phyloP scores from a whole-genome alignment of 2,797 vertebrate genomes.

The Acipenser ruthenus region DNA sequence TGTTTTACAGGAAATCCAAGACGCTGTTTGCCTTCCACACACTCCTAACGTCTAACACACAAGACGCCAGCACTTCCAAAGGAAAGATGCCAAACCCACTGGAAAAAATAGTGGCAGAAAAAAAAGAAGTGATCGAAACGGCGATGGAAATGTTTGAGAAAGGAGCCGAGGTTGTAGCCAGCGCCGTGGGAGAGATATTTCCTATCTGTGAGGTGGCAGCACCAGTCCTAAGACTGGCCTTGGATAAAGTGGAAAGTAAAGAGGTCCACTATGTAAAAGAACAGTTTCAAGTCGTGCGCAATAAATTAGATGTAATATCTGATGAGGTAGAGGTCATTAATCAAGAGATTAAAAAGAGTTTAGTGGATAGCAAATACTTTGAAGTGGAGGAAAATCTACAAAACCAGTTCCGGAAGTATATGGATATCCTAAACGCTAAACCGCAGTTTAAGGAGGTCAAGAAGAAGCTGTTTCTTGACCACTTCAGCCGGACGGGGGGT shows the following conservation, averaged over 20 bases:
- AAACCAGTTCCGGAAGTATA: constrained; percentile 65
- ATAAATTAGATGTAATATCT: constrained; percentile 57
- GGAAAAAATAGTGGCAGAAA: constrained; percentile 57
- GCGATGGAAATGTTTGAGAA: constrained; percentile 61
- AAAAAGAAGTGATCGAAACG: constrained; percentile 63
- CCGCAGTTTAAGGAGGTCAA: constrained; percentile 57
- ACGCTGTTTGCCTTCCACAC: too few species aligned
- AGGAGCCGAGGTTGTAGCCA: constrained; percentile 62
- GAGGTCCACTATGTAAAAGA: constrained; percentile 66
- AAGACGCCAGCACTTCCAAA: too few species aligned
- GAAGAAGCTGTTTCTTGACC: constrained; percentile 55
- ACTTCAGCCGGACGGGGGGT: constrained; percentile 55
- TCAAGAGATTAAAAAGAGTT: constrained; percentile 53
- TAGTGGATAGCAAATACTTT: constrained; percentile 56
- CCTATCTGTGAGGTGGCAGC: constrained; percentile 60
- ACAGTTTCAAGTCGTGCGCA: constrained; percentile 54
- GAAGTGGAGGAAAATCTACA: constrained; percentile 59
- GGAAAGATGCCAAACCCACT: constrained; percentile 43
- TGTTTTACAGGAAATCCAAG: too few species aligned
- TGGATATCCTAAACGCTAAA: constrained; percentile 62
- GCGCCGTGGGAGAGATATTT: constrained; percentile 56
- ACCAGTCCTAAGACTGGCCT: constrained; percentile 53
- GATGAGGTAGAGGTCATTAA: constrained; percentile 57
- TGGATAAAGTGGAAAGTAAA: constrained; percentile 62
- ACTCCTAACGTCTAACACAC: too few species aligned